Evolutionary conservation across 1,140 invertebrate species (phyloP).

Genomic region (Danaus melanippus): DNA sequence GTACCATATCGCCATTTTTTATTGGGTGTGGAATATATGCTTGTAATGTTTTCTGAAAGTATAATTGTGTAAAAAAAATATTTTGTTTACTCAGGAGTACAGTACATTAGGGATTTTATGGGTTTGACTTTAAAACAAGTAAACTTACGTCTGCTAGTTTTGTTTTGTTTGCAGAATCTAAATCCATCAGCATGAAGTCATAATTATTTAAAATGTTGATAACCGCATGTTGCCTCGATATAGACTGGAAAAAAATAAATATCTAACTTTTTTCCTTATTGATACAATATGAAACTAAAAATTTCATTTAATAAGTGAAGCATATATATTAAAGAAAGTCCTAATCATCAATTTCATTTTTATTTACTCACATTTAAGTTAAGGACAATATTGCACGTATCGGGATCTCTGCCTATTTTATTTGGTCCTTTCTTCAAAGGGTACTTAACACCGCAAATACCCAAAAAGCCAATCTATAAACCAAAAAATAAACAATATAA

Average conservation of each 20-base stretch:
- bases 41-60: constrained; percentile 45
- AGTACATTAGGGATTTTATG: background rate
- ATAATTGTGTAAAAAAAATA: background rate
- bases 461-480: constrained; percentile 56
- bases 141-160: constrained; percentile 52
- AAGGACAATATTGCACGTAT: constrained; percentile 48
- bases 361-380: constrained; percentile 47
- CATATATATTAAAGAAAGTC: background rate
- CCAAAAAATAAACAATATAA: constrained; percentile 9
- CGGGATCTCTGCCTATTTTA: constrained; percentile 58
- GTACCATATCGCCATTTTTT: constrained; percentile 51
- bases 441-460: constrained; percentile 51
- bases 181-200: constrained; percentile 57
- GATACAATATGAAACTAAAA: constrained; percentile 6
- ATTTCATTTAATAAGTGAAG: background rate
- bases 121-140: background rate
- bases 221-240: constrained; percentile 62
- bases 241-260: constrained; percentile 38
- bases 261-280: background rate
- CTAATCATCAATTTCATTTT: constrained; percentile 5
- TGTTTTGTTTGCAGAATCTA: constrained; percentile 60
- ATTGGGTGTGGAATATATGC: constrained; percentile 50
- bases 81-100: too few species aligned
- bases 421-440: constrained; percentile 51
- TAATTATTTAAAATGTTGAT: constrained; percentile 49